A percentile compares a stretch with the other conserved stretches of the same genome.
Evolutionary conservation across 2,797 vertebrate genomes (phyloP).

Genomic region (Gadopsis bispinosus): DNA sequence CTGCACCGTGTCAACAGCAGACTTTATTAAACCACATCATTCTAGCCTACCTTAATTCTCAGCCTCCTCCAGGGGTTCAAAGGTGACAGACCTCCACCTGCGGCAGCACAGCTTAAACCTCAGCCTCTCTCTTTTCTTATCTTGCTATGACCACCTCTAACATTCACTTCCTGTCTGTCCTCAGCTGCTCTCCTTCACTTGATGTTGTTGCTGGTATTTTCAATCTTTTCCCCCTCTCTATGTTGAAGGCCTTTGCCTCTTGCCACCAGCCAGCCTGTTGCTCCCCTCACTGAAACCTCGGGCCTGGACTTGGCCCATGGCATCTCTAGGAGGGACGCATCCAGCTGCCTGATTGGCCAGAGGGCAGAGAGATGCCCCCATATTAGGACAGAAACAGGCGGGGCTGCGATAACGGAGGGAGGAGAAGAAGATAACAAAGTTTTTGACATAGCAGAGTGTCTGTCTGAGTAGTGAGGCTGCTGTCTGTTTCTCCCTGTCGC

Average conservation of each 20-base stretch:
- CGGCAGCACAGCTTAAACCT: slow-evolving; percentile 32
- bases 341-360: slow-evolving; percentile 73
- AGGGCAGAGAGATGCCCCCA: slow-evolving; percentile 76
- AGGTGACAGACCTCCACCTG: slow-evolving; percentile 66
- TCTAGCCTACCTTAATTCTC: slow-evolving; percentile 65
- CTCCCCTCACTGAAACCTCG: slow-evolving; percentile 74
- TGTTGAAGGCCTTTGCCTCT: slow-evolving; percentile 64
- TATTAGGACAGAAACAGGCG: slow-evolving; percentile 75
- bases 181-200: slow-evolving; percentile 43
- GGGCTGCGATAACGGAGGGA: slow-evolving; percentile 59
- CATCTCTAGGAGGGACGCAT: slow-evolving; percentile 66
- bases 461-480: slow-evolving; percentile 11
- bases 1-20: not conserved
- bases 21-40: slow-evolving; percentile 37
- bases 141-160: slow-evolving; percentile 11
- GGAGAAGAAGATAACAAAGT: slow-evolving; percentile 66
- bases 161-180: slow-evolving; percentile 15
- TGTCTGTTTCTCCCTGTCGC: not conserved
- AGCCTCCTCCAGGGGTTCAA: slow-evolving; percentile 53
- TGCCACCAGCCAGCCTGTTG: slow-evolving; percentile 75
- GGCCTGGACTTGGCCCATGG: slow-evolving; percentile 68
- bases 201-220: slow-evolving; percentile 31
- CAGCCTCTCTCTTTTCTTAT: slow-evolving; percentile 22
- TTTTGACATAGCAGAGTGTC: slow-evolving; percentile 41
- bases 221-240: slow-evolving; percentile 31